Percentiles rank a stretch among this genome's conserved stretches.
These are phyloP conservation scores for Phaethon lepturus DNA, from an alignment of 2,113 vertebrate species.

Conservation along the genomic window DNA sequence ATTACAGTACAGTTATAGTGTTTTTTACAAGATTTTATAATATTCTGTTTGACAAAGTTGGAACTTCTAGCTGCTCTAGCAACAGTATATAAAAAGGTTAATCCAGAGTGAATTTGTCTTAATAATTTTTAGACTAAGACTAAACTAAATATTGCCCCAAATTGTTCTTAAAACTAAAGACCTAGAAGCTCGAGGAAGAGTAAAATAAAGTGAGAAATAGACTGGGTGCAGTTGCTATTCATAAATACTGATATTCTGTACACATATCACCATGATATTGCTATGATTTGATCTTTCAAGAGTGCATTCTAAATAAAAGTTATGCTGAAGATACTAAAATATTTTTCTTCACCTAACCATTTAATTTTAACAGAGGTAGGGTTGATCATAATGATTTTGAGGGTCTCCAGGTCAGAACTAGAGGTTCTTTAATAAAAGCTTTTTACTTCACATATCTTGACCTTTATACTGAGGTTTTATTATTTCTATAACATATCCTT, in stretches of 20 bases:
- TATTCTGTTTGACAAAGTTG: background rate
- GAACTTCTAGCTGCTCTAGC: background rate
- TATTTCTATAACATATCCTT: slow-evolving; percentile 26
- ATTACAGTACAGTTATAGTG: background rate
- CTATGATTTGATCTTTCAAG: background rate
- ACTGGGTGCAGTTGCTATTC: background rate
- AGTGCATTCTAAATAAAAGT: background rate
- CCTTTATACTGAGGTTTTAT: slow-evolving; percentile 29
- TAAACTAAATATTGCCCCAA: background rate
- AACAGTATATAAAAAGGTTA: background rate
- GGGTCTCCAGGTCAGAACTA: slow-evolving; percentile 2
- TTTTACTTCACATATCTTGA: slow-evolving; percentile 4
- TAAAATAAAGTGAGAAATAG: background rate
- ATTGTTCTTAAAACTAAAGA: background rate
- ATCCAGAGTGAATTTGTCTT: background rate
- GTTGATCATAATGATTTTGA: background rate
- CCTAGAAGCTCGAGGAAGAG: background rate
- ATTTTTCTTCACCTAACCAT: background rate
- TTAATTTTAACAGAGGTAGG: background rate
- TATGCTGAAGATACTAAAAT: background rate
- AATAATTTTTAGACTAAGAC: background rate
- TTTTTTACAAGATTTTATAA: background rate
- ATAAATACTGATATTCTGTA: background rate
- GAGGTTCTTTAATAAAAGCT: slow-evolving; percentile 34
- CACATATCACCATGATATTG: background rate